phyloP scores from a whole-genome alignment of 2,113 vertebrate genomes.

The Myotis lucifugus region DNA sequence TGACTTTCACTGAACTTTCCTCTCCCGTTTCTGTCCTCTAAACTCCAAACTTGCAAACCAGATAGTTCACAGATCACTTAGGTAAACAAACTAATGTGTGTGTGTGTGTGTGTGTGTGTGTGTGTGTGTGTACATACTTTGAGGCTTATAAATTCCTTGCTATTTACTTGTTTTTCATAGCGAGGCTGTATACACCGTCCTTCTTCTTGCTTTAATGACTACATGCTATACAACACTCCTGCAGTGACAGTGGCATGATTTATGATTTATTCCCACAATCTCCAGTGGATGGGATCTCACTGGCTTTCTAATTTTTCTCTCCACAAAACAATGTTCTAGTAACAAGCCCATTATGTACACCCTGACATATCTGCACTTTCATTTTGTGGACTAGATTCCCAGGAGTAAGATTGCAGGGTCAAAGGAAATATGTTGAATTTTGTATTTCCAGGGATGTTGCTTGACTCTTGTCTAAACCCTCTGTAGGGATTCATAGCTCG shows the following conservation, averaged over 20 bases:
- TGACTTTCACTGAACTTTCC: not conserved
- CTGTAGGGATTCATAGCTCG: not conserved
- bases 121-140: not conserved
- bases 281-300: not conserved
- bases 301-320: not conserved
- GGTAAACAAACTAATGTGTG: not conserved
- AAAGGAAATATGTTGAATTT: not conserved
- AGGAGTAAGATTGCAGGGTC: not conserved
- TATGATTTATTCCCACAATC: not conserved
- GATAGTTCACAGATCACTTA: not conserved
- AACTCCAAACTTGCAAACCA: not conserved
- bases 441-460: not conserved
- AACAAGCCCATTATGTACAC: not conserved
- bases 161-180: not conserved
- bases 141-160: not conserved
- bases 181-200: not conserved
- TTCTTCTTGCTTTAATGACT: not conserved
- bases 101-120: not conserved
- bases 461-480: not conserved
- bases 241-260: not conserved
- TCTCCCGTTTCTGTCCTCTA: not conserved
- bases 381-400: not conserved
- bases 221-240: not conserved
- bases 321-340: not conserved
- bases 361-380: not conserved